Base-by-base conservation (phyloP, 2,113 vertebrate species). In the Alethe castanea region DNA sequence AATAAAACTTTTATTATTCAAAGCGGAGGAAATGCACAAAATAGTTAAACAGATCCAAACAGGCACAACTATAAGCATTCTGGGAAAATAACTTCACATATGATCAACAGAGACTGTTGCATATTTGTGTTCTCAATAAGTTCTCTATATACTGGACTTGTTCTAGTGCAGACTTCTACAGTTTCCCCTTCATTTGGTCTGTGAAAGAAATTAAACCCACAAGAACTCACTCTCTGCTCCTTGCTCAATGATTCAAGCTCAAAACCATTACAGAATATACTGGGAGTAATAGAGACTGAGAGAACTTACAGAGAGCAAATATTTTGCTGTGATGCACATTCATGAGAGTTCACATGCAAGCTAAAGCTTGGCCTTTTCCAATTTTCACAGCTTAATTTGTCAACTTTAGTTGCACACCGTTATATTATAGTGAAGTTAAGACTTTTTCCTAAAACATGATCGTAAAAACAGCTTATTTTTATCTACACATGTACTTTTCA, bases 21-120 rank as follows among this genome's bases (percentile, higher is more conserved):
- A 50, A 87, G 35, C 6, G 48, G n/a, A 65, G 9, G 24, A 5
- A 72, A 61, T 0, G 1, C 22, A 79, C 3, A 0, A 25, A 52
- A 81, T 5, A 69, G 12, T 9, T 71, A 62, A 87, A 71, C 10
- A 78, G 40, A 44, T 70, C 65, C 24, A 73, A 81, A 66, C 1
- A 35, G 16, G 33, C 26, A 62, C 22, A 81, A 35, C 15, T 62
- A 45, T 52, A 29, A 77, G 7, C 18, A 50, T 73, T 36, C 29
- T 15, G 13, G 48, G 12, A 29, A 12, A 44, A 57, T 38, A 26
- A 24, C 7, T 12, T 15, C 19, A 28, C 10, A n/a, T 18, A 22
- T 20, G 8, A 26, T 12, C 57, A 76, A 28, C 8, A 47, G 33
- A 80, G 14, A 7, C 17, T 79, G 18, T 33, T 54, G n/a, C 38